Evolutionary conservation across 2,113 vertebrate genomes (phyloP), one percentile per base, ranked within the genome.

Genomic region (Bufo gargarizans): DNA sequence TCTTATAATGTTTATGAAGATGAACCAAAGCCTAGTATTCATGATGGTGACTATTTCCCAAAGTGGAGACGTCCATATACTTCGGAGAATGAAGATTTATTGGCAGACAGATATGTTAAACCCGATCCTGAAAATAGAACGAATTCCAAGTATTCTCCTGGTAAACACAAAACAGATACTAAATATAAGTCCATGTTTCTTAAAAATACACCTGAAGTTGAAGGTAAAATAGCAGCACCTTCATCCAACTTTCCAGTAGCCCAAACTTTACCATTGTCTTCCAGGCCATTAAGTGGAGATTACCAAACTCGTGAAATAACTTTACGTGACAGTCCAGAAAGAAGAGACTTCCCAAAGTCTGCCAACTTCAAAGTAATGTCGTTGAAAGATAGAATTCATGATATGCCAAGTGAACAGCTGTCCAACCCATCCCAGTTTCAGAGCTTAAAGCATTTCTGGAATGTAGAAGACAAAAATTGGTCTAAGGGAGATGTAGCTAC

Each of bases 381-480:
- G 45, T 90, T 96, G 47, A 95, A 94, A 92, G 95, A 96, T 81
- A 96, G 94, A 91, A 85, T 91, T 61, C 94, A 94, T 33, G 95
- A 94, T 14, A 78, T 89, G 10, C 92, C 90, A n/a, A 90, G 91
- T 6, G 92, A 92, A 86, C 93, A 93, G 22, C 88, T 91, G 83
- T 90, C 93, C 11, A 93, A 90, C 89, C 94, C 93, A 72, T 93
- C 89, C 50, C 95, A 96, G 45, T 99, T 99, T 90, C 95, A 96
- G 91, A 96, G 88, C 90, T 86, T 99, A 88, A 95, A 92, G 69
- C 95, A 95, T 3, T 99, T 99, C 91, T 99, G 98, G 98, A 93
- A 93, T 81, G 94, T 91, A 14, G 93, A 94, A 80, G 71, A 90
- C 19, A 93, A 94, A 61, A 84, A 58, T 72, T 22, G 86, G 92